Evolutionary conservation across 2,797 vertebrate species (phyloP).

Genomic region (Semaprochilodus insignis): DNA sequence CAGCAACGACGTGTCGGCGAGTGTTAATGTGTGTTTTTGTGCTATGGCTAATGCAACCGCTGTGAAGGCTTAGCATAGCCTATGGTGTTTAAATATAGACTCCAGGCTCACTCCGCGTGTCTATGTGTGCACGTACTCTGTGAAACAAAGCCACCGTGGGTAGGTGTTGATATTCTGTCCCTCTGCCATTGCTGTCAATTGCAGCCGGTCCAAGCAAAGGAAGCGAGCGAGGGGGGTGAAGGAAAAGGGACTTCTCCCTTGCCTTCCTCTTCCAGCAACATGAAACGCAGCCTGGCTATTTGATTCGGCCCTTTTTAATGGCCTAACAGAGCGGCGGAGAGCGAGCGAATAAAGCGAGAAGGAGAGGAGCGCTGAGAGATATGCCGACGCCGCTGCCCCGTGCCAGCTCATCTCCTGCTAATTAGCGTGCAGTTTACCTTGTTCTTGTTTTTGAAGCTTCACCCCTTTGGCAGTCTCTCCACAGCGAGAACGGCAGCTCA

Average conservation of each 20-base stretch:
- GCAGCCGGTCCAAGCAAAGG: slow-evolving; percentile 14
- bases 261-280: slow-evolving; percentile 38
- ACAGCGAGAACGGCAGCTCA: neutral
- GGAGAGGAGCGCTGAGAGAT: slow-evolving; percentile 22
- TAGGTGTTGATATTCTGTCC: slow-evolving; percentile 56
- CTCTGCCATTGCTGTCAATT: slow-evolving; percentile 60
- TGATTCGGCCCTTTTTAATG: slow-evolving; percentile 33
- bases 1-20: slow-evolving; percentile 38
- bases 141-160: slow-evolving; percentile 60
- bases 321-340: slow-evolving; percentile 25
- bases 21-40: slow-evolving; percentile 41
- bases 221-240: slow-evolving; percentile 8
- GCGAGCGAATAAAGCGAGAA: slow-evolving; percentile 5
- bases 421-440: slow-evolving; percentile 67
- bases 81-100: slow-evolving; percentile 68
- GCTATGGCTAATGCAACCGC: slow-evolving; percentile 59
- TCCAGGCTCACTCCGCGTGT: slow-evolving; percentile 32
- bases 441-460: slow-evolving; percentile 42
- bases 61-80: slow-evolving; percentile 56
- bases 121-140: slow-evolving; percentile 41
- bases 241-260: slow-evolving; percentile 4
- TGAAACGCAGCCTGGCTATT: slow-evolving; percentile 50
- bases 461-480: slow-evolving; percentile 35
- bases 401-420: slow-evolving; percentile 60
- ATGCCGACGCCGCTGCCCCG: neutral